Percentiles rank a stretch among this genome's conserved stretches.
Evolutionary conservation across 92 coral and sea anemone species (phyloP).

Genomic region (Actinostola sp.): DNA sequence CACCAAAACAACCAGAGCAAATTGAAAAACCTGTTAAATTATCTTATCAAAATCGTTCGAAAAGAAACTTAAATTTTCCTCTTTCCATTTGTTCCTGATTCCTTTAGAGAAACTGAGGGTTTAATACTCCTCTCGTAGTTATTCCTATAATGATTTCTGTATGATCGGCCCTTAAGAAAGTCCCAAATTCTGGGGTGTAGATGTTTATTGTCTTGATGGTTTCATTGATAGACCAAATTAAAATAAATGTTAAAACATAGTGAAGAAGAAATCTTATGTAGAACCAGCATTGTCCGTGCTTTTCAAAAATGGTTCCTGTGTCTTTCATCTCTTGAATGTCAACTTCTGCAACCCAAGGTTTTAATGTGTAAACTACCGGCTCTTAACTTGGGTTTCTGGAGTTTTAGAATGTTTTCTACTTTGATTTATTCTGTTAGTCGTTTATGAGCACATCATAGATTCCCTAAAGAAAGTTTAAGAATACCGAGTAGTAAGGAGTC

Average conservation of each 20-base stretch:
- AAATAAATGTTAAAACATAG: conserved; percentile 24
- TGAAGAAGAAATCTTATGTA: conserved; percentile 29
- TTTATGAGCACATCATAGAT: neutral
- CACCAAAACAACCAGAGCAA: conserved; percentile 10
- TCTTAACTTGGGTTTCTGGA: neutral
- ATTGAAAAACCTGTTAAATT: conserved; percentile 20
- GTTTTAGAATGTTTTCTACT: neutral
- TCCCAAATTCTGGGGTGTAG: conserved; percentile 27
- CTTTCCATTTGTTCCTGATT: conserved; percentile 20
- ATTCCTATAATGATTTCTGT: conserved; percentile 20
- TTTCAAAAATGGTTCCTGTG: conserved; percentile 38
- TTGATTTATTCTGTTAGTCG: neutral
- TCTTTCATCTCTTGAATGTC: conserved; percentile 3
- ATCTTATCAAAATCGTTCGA: conserved; percentile 8
- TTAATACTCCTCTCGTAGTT: neutral
- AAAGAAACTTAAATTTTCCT: neutral
- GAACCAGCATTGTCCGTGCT: conserved; percentile 26
- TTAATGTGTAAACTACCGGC: neutral
- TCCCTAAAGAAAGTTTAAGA: neutral
- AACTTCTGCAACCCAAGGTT: too few relatives aligned
- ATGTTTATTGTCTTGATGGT: conserved; percentile 45
- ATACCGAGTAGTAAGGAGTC: too few relatives aligned
- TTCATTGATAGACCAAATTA: conserved; percentile 44
- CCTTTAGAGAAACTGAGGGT: conserved; percentile 1
- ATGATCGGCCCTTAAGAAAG: conserved; percentile 15